Conservation (phyloP, 1,140 invertebrate species). For the Drosophila subpulchrella region DNA sequence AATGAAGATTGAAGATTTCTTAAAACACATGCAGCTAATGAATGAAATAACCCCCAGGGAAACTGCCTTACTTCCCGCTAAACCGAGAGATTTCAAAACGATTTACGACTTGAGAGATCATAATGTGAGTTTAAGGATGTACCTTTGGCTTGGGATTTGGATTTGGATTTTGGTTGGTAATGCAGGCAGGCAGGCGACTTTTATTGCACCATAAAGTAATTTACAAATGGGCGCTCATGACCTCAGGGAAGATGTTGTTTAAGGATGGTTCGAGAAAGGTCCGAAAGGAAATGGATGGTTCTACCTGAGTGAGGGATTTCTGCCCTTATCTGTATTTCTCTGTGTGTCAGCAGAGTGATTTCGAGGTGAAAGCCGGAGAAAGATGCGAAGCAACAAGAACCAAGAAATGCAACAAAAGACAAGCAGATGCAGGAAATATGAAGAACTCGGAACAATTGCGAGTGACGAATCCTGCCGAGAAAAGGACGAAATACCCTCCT, state of each 20-base stretch:
- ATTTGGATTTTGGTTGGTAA: background rate
- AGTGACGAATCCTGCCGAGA: slow-evolving; percentile 37
- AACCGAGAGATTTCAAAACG: slow-evolving; percentile 39
- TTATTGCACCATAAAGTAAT: slow-evolving; percentile 73
- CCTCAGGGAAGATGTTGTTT: slow-evolving; percentile 11
- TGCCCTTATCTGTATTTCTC: slow-evolving; percentile 32
- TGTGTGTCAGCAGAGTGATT: slow-evolving; percentile 51
- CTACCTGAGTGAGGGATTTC: slow-evolving; percentile 42
- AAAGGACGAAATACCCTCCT: slow-evolving; percentile 10
- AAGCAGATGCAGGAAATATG: slow-evolving; percentile 32
- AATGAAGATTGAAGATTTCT: background rate
- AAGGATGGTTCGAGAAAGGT: slow-evolving; percentile 3
- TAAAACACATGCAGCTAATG: slow-evolving; percentile 27
- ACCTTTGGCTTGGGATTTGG: slow-evolving; percentile 5
- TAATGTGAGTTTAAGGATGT: slow-evolving; percentile 4
- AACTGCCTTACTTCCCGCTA: slow-evolving; percentile 25
- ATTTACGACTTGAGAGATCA: slow-evolving; percentile 38
- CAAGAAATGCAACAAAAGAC: slow-evolving; percentile 16
- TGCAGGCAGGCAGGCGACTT: slow-evolving; percentile 27
- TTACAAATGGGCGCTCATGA: slow-evolving; percentile 73
- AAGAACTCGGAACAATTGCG: slow-evolving; percentile 25
- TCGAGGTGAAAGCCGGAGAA: slow-evolving; percentile 61
- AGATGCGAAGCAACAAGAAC: slow-evolving; percentile 18
- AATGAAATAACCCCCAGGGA: slow-evolving; percentile 31
- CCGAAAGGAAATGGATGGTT: background rate